Conservation (phyloP, 1,140 invertebrate genomes). For the Hestina assimilis region DNA sequence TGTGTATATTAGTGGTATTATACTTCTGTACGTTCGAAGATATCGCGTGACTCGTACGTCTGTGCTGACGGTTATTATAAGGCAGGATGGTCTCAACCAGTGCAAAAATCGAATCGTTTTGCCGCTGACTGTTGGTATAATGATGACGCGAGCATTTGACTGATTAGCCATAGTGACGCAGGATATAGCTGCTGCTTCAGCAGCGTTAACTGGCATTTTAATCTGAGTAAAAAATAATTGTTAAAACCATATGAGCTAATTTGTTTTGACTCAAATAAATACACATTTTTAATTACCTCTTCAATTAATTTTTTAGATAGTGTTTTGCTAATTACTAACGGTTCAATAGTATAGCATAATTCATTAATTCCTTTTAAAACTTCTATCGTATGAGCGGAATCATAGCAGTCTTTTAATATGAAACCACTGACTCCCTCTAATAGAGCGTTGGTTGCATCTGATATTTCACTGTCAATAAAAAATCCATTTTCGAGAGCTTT, state of each 20-base stretch:
- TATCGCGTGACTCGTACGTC: conserved; percentile 29
- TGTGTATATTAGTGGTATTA: conserved; percentile 44
- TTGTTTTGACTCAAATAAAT: too few species aligned
- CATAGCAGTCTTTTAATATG: conserved; percentile 36
- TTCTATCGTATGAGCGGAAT: conserved; percentile 29
- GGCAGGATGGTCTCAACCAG: conserved; percentile 36
- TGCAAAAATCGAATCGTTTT: conserved; percentile 40
- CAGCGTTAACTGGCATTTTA: conserved; percentile 50
- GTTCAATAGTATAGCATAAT: conserved; percentile 44
- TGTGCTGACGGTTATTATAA: conserved; percentile 45
- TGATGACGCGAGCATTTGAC: conserved; percentile 38
- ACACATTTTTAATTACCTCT: conserved; percentile 37
- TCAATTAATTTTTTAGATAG: conserved; percentile 36
- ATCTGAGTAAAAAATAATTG: too few species aligned
- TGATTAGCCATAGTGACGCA: conserved; percentile 41
- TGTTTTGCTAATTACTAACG: conserved; percentile 33
- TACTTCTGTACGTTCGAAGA: conserved; percentile 35
- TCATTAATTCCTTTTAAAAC: conserved; percentile 41
- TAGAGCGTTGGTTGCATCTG: conserved; percentile 51
- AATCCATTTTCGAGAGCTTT: conserved; percentile 31
- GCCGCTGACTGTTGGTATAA: conserved; percentile 54
- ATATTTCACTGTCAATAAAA: conserved; percentile 37
- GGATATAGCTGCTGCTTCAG: conserved; percentile 45
- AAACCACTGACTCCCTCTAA: conserved; percentile 55
- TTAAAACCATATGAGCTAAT: too few species aligned